Conservation (phyloP, 2,113 vertebrate genomes). For the Hymenochirus boettgeri region DNA sequence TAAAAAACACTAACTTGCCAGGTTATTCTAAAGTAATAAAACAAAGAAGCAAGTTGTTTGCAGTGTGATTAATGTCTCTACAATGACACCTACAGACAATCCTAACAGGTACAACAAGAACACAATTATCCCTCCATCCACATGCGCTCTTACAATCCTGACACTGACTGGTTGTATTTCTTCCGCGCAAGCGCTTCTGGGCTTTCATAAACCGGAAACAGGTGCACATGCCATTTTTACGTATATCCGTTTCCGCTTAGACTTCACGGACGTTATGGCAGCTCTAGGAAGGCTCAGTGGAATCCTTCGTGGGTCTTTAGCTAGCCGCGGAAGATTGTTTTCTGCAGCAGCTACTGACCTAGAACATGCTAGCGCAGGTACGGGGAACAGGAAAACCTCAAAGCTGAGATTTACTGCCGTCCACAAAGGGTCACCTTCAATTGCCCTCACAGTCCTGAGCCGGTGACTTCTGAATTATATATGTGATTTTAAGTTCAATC, state of each 20-base stretch:
- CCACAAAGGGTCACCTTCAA: slow-evolving; percentile 55
- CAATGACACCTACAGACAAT: no score
- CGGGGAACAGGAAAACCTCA: neutral
- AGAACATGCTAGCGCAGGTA: slow-evolving; percentile 49
- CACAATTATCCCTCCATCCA: fast-evolving
- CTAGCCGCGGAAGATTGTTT: slow-evolving; percentile 43
- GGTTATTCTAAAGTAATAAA: no score
- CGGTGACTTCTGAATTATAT: slow-evolving; percentile 30
- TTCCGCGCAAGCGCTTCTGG: no score
- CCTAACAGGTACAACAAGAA: no score
- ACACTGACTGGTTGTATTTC: no score
- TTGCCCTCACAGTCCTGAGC: slow-evolving; percentile 6
- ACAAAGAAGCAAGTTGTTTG: no score
- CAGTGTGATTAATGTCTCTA: no score
- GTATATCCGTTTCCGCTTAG: slow-evolving; percentile 38
- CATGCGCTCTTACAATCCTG: fast-evolving
- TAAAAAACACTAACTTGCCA: no score
- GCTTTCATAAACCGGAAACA: no score
- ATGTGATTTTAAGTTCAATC: no score
- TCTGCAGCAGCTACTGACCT: slow-evolving; percentile 48
- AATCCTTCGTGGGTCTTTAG: slow-evolving; percentile 10
- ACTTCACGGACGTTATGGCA: slow-evolving; percentile 37
- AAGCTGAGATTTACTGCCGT: neutral
- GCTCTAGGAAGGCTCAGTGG: slow-evolving; percentile 8
- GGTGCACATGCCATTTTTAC: no score